phyloP scores from a whole-genome alignment of 2,797 vertebrate species.

The Ctenochaetus hawaiiensis region DNA sequence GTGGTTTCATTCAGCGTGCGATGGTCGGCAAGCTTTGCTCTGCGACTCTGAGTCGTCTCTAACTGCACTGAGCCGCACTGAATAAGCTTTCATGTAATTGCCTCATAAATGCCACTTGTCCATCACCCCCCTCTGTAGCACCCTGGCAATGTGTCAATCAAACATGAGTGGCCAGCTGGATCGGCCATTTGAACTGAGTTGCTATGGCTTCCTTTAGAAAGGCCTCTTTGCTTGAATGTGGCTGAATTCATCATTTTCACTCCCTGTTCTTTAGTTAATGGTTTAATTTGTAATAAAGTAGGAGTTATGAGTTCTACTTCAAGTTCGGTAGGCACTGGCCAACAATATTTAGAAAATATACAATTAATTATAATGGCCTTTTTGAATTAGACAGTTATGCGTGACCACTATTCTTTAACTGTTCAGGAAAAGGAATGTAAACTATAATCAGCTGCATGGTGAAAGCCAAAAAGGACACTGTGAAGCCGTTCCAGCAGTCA shows the following conservation, averaged over 20 bases:
- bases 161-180: conserved; percentile 76
- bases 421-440: conserved; percentile 35
- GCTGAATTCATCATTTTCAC: conserved; percentile 40
- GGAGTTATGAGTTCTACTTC: conserved; percentile 34
- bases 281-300: conserved; percentile 40
- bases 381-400: conserved; percentile 16
- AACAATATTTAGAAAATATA: conserved; percentile 13
- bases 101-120: conserved; percentile 88
- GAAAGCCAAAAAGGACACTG: conserved; percentile 40
- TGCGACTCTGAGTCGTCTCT: conserved; percentile 37
- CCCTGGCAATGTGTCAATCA: conserved; percentile 84
- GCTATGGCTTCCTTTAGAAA: conserved; percentile 68
- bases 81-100: conserved; percentile 86
- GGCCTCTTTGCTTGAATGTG: conserved; percentile 51
- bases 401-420: conserved; percentile 24
- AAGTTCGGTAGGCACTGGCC: neutral
- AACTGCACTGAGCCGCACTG: conserved; percentile 58
- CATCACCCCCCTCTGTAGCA: conserved; percentile 75
- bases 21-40: conserved; percentile 65
- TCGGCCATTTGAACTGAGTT: conserved; percentile 62
- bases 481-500: conserved; percentile 44
- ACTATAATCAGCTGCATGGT: conserved; percentile 8
- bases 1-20: conserved; percentile 59
- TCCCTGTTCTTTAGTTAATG: conserved; percentile 24
- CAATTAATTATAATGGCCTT: conserved; percentile 8